A percentile compares a stretch with the other conserved stretches of the same genome.
Evolutionary conservation across 2,888 invertebrate species (phyloP).

Genomic region (Agriopis aurantiaria): DNA sequence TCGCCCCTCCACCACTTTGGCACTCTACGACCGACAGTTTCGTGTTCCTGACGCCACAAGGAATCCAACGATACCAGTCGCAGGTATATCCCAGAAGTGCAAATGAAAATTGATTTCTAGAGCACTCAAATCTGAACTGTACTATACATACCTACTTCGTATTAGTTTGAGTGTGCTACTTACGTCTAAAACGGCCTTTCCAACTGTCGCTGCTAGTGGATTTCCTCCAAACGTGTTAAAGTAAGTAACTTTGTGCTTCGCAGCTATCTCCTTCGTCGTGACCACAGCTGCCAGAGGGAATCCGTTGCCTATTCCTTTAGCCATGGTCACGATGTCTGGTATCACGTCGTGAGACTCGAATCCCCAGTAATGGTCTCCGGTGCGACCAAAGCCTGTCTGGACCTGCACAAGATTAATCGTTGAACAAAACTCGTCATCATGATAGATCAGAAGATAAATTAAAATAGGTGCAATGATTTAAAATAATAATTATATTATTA

Average conservation of each 20-base stretch:
- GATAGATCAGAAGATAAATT: neutral
- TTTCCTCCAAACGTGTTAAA: conserved; percentile 99
- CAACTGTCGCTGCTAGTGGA: conserved; percentile 95
- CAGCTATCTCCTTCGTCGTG: conserved; percentile 95
- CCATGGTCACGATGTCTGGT: conserved; percentile 98
- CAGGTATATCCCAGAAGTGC: too few relatives aligned
- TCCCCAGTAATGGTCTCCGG: conserved; percentile 98
- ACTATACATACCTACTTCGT: too few relatives aligned
- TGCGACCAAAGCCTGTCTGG: conserved; percentile 98
- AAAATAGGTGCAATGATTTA: too few relatives aligned
- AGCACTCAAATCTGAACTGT: too few relatives aligned
- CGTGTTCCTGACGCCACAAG: too few relatives aligned
- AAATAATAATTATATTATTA: too few relatives aligned
- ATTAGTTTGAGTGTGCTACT: too few relatives aligned
- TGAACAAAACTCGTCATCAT: too few relatives aligned
- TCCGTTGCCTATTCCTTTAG: conserved; percentile 98
- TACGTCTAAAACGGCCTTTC: conserved; percentile 97
- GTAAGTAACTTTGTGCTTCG: conserved; percentile 91
- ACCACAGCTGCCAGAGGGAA: conserved; percentile 98
- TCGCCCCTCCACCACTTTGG: too few relatives aligned
- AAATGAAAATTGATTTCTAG: too few relatives aligned
- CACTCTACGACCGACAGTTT: too few relatives aligned
- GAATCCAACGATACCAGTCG: too few relatives aligned
- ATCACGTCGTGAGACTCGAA: conserved; percentile 94
- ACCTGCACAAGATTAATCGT: conserved; percentile 82